phyloP scores from a whole-genome alignment of 2,797 vertebrate species.

The Sebastes nivosus region DNA sequence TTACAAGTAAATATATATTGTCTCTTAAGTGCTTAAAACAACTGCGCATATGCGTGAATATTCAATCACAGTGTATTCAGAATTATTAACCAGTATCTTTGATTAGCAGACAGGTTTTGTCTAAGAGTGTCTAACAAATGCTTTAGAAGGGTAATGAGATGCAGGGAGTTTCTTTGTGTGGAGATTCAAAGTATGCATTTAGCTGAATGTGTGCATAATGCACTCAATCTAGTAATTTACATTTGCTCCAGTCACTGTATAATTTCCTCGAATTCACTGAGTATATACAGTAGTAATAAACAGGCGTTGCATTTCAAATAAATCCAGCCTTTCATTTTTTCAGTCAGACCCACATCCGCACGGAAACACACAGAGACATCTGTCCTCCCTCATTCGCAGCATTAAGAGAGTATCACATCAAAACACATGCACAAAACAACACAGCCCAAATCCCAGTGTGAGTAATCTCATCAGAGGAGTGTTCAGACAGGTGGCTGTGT shows the following conservation, averaged over 20 bases:
- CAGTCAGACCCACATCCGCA: not conserved
- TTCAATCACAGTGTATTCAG: conserved; percentile 5
- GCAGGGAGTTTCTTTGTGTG: not conserved
- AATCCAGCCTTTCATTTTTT: conserved; percentile 8
- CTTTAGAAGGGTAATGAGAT: conserved; percentile 8
- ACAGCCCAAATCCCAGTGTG: conserved; percentile 47
- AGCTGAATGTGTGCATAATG: conserved; percentile 16
- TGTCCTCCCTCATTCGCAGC: conserved; percentile 36
- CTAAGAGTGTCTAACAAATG: conserved; percentile 1
- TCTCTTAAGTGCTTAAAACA: not conserved
- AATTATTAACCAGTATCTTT: not conserved
- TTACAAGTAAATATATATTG: not conserved
- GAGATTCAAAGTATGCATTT: conserved; percentile 4
- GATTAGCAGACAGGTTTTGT: not conserved
- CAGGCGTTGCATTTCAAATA: conserved; percentile 18
- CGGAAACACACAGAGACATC: conserved; percentile 10
- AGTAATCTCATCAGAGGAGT: conserved; percentile 59
- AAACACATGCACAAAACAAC: conserved; percentile 19
- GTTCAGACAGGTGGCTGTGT: conserved; percentile 58
- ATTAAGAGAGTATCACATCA: conserved; percentile 37
- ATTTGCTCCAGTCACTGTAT: conserved; percentile 5
- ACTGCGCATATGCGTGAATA: not conserved
- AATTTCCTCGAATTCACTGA: conserved; percentile 5
- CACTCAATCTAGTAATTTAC: conserved; percentile 3
- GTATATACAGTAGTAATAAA: conserved; percentile 6